Percentiles rank a stretch among this genome's conserved stretches.
Evolutionary conservation across 2,888 invertebrate genomes (phyloP).

Genomic region (Ormyrus rosae): DNA sequence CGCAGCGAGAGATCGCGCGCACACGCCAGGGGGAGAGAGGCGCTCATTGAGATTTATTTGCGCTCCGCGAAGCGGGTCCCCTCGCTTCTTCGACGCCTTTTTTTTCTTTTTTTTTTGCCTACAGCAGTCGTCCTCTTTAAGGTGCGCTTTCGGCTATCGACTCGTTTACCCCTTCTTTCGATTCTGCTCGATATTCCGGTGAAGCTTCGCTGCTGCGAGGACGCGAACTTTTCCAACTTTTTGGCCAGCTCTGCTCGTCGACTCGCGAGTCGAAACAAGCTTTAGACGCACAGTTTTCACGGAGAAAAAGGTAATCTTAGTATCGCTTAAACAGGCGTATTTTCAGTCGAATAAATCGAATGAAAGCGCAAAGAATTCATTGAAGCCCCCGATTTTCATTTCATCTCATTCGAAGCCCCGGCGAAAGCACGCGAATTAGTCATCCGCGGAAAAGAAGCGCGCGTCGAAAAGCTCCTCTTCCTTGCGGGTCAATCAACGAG

Average conservation of each 20-base stretch:
- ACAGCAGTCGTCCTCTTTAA: background rate
- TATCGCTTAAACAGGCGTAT: too few species aligned
- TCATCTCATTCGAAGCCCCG: too few species aligned
- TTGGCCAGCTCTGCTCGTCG: background rate
- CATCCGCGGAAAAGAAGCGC: background rate
- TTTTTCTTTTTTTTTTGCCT: background rate
- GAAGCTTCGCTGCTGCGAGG: background rate
- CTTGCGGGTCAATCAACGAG: constrained; percentile 35
- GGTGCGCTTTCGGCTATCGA: background rate
- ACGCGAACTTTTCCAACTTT: background rate
- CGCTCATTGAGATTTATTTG: constrained; percentile 68
- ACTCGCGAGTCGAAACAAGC: too few species aligned
- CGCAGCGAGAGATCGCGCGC: constrained; percentile 44
- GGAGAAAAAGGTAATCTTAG: too few species aligned
- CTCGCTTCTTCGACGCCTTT: constrained; percentile 2
- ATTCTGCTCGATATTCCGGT: constrained; percentile 24
- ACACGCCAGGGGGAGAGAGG: constrained; percentile 20
- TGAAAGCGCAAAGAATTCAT: too few species aligned
- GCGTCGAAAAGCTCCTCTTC: constrained; percentile 10
- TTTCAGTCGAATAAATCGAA: too few species aligned
- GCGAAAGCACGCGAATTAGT: background rate
- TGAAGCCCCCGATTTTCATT: too few species aligned
- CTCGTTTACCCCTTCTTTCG: constrained; percentile 26
- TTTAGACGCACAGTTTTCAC: too few species aligned
- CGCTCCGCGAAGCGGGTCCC: constrained; percentile 19